Base-by-base conservation (phyloP, 2,888 invertebrate species). In the Pristionchus japonicus region DNA sequence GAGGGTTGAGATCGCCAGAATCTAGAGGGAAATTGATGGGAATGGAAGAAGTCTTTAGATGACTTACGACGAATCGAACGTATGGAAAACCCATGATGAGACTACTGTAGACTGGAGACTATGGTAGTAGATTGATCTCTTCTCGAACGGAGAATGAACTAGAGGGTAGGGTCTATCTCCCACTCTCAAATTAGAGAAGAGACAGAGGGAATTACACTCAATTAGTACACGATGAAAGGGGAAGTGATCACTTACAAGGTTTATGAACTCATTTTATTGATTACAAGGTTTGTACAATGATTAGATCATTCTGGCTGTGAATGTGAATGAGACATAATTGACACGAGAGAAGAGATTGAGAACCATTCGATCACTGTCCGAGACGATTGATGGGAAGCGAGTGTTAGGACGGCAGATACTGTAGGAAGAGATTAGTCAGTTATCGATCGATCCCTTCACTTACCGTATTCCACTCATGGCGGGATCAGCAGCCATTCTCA, bases 331-430 rank as follows among this genome's bases (percentile, higher is more conserved):
- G 57, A 87, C 87, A 40, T 87, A 87, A 40, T 87, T 77, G 37
- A 87, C 13, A 27, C 87, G 31, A 27, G 87, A 27, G 57, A 52
- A 87, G 4, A 87, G 77, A 52, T 87, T 47, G 57, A 87, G 34
- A 40, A 87, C 87, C 47, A 87, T 27, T 43, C 77, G 74, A 34
- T 87, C 77, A 3, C 9, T n/a, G 23, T 87, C 87, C 9, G 87
- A 87, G 37, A 34, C 31, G 9, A 87, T 37, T 20, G 70, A 31
- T 20, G 47, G 31, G 57, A 52, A 87, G 3, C 57, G 70, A 37
- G 87, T 87, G 23, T 77, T 27, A 3, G 87, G 87, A n/a, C 57
- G 74, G 70, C 87, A 87, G 17, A 87, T 34, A 57, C 87, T 87
- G 87, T 40, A 86, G 23, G 20, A 23, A 47, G 20, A 27, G n/a